Base-by-base conservation (phyloP, 2,797 vertebrate species). In the Phataginus tetradactyla region DNA sequence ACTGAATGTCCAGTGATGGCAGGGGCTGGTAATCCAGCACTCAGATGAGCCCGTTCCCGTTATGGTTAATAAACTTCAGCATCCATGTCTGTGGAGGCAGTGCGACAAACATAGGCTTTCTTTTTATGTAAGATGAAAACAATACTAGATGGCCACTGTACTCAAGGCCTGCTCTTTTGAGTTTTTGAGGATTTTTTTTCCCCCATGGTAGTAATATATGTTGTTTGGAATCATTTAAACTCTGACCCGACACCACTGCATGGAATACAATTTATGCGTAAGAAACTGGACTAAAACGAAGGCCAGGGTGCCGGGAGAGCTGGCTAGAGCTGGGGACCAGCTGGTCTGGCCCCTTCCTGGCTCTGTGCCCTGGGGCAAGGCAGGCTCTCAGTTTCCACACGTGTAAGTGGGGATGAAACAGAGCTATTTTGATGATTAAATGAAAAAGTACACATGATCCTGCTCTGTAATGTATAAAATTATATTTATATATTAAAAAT, bases 401-500 rank as follows among this genome's bases (percentile, higher is more conserved):
- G 49, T 61, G 59, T 7, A 39, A 59, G 63, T 45, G 34, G 42
- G 63, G 37, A 61, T 3, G 78, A 90, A 57, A 90, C 1, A 0
- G 69, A 83, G 53, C 11, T 23, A 57, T 34, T 92, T 23, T 45
- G 63, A 49, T 18, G 66, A 90, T 14, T 25, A 69, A 69, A 81
- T 0, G 71, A 86, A 83, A 91, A 3, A 2, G 63, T 79, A 59
- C 5, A 81, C 32, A 9, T 1, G 69, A 13, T 0, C 4, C 23
- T 51, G 34, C 74, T 91, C 39, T 15, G 15, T 29, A 18, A 63
- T 79, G 57, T 7, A 42, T 55, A 77, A 59, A 61, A 66, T 86
- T 59, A 34, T 39, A 85, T 18, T 75, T 32, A 85, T 49, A 42
- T 39, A 68, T 87, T 53, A 53, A 92, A 94, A 95, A 90, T 39